Conservation (phyloP, 1,140 invertebrate species). For the Papilio helenus region DNA sequence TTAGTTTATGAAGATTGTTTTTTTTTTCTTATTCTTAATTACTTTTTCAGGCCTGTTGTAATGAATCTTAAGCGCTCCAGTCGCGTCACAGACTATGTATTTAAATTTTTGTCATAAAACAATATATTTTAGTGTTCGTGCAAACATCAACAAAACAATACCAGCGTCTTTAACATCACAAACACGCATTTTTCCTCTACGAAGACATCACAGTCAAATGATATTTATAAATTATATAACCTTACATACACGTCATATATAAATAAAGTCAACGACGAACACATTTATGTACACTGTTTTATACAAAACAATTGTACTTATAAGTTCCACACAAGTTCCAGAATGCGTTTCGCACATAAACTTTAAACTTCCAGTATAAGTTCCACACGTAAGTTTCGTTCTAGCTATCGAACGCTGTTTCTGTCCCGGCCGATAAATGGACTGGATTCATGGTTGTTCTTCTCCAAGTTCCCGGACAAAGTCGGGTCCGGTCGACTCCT, state of each 20-base stretch:
- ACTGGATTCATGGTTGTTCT: conserved; percentile 87
- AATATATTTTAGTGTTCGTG: conserved; percentile 52
- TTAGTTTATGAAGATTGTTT: too few relatives aligned
- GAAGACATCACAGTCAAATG: conserved; percentile 81
- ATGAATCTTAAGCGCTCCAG: neutral
- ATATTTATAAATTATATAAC: conserved; percentile 68
- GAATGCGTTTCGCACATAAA: conserved; percentile 43
- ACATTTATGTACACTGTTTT: conserved; percentile 54
- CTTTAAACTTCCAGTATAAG: conserved; percentile 41
- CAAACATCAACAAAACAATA: conserved; percentile 73
- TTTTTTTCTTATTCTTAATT: too few relatives aligned
- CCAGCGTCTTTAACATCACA: conserved; percentile 66
- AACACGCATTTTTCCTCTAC: conserved; percentile 76
- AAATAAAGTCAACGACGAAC: conserved; percentile 20
- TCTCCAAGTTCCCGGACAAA: conserved; percentile 91
- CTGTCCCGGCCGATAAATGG: conserved; percentile 80
- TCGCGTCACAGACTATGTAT: neutral
- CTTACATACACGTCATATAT: conserved; percentile 47
- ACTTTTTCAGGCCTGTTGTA: neutral
- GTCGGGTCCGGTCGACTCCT: conserved; percentile 91
- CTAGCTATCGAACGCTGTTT: conserved; percentile 73
- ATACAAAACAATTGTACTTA: conserved; percentile 46
- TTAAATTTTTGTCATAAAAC: conserved; percentile 21
- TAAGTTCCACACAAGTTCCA: conserved; percentile 45
- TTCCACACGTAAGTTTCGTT: conserved; percentile 37